Conservation (phyloP, 2,113 vertebrate genomes). For the Leucopsar rothschildi region DNA sequence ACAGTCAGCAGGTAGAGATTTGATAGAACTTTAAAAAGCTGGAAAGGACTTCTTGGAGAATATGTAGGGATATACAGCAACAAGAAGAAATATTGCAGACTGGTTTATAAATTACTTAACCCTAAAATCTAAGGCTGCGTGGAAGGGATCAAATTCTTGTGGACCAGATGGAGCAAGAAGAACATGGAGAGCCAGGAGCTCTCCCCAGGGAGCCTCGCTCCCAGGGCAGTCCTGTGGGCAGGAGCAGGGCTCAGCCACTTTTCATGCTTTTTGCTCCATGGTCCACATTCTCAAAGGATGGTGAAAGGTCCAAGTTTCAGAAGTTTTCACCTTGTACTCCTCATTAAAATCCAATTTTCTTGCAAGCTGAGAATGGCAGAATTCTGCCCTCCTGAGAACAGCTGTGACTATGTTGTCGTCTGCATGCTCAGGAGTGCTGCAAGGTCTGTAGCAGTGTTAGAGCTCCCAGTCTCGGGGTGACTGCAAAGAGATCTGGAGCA, state of each 20-base stretch:
- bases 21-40: not conserved
- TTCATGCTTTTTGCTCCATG: not conserved
- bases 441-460: not conserved
- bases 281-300: not conserved
- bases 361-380: not conserved
- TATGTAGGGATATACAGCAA: not conserved
- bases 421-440: not conserved
- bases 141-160: not conserved
- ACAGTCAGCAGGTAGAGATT: not conserved
- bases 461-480: not conserved
- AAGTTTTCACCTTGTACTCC: not conserved
- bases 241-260: not conserved
- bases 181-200: not conserved
- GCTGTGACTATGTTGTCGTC: not conserved
- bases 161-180: not conserved
- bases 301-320: not conserved
- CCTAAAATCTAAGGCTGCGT: not conserved
- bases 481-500: not conserved
- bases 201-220: not conserved
- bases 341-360: not conserved
- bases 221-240: accelerated
- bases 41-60: not conserved
- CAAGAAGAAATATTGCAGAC: not conserved
- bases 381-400: not conserved
- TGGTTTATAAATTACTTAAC: not conserved